Evolutionary conservation across 2,113 vertebrate genomes (phyloP), one percentile per base, ranked within the genome.

Genomic region (Sinocyclocheilus rhinocerous): DNA sequence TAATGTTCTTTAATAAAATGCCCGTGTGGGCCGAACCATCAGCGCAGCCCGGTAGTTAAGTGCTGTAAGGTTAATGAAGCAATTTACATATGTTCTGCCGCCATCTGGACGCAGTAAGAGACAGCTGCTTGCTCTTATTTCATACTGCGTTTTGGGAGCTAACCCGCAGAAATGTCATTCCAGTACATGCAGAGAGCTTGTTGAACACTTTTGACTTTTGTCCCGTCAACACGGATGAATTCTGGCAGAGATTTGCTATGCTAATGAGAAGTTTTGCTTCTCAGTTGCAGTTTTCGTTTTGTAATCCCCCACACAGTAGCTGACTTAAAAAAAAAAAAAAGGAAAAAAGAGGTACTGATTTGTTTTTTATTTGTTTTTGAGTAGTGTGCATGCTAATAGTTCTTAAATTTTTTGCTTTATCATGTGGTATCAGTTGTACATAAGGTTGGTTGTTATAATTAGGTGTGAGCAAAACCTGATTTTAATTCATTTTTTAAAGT

Each of bases 11-110:
- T 94, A 92, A 94, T 95, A 94, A 93, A 90, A 86, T 81, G 78
- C 88, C 91, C 65, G 88, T 85, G 89, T 93, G 90, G 91, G 92
- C 72, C 42, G 78, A 93, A 92, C 86, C 89, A 88, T 91, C 75
- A 89, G 88, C 91, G 91, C 85, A 91, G 91, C 91, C 93, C 89
- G 87, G 88, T 92, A 92, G 91, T 93, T 92, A 91, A 92, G 88
- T 87, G 88, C 92, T 93, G 90, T 94, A 93, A 93, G 93, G 94
- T 95, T 95, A 95, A 94, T 94, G 92, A 95, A 93, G 90, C 92
- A 92, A 93, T 95, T 94, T 93, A 90, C 93, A 93, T 94, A 93
- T 87, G 85, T 92, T 92, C 89, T 88, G 87, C 92, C 67, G 85
- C 93, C 93, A 93, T 94, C 94, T 94, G 93, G 90, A 88, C 73